Conservation (phyloP, 1,140 invertebrate genomes). For the Subanguina moxae region DNA sequence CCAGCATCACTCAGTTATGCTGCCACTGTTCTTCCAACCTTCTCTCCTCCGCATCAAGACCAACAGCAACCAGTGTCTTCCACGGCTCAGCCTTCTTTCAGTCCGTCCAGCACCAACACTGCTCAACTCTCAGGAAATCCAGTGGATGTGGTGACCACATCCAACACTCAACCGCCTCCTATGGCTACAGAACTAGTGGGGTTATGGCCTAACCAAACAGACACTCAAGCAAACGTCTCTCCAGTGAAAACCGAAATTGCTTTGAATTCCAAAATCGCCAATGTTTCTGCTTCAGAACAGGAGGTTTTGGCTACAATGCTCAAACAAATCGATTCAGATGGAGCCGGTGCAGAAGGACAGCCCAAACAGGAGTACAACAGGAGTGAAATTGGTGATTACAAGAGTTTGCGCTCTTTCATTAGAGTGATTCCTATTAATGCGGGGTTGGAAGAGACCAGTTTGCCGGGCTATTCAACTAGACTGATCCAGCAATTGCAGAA, state of each 20-base stretch:
- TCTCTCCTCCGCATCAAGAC: background rate
- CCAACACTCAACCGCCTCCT: background rate
- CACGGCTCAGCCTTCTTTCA: background rate
- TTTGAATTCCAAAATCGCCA: no score
- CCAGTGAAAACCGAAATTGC: no score
- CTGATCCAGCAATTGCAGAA: slow-evolving; percentile 1
- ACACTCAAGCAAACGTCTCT: background rate
- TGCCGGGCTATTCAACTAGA: background rate
- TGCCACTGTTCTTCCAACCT: no score
- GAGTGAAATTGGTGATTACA: background rate
- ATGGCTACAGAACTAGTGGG: background rate
- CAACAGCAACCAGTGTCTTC: background rate
- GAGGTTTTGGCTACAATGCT: background rate
- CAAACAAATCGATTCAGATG: background rate
- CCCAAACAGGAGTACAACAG: slow-evolving; percentile 3
- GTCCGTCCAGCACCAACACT: no score
- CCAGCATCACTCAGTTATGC: no score
- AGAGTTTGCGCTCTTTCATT: slow-evolving; percentile 17
- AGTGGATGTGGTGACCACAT: no score
- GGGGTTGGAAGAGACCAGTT: background rate
- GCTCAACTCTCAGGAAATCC: no score
- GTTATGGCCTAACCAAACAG: background rate
- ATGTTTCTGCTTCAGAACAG: no score
- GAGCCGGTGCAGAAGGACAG: background rate
- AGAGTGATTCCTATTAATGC: slow-evolving; percentile 1